A percentile compares a stretch with the other conserved stretches of the same genome.
These are phyloP conservation scores for Drosophila bunnanda DNA, from an alignment of 2,888 invertebrate species.

Conservation along the genomic window DNA sequence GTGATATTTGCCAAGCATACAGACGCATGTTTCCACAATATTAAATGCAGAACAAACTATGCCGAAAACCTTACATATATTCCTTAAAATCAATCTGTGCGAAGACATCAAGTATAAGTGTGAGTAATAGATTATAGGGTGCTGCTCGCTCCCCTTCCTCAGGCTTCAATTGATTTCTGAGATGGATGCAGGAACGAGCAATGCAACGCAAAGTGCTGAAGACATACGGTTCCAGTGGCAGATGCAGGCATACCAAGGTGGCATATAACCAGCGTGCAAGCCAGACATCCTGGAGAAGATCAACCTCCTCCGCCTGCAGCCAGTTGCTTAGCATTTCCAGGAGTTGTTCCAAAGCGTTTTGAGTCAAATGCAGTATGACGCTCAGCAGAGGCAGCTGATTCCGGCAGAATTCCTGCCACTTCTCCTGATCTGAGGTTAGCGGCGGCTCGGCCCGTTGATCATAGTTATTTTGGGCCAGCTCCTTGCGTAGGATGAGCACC, in stretches of 20 bases:
- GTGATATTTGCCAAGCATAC: slow-evolving; percentile 78
- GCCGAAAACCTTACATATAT: slow-evolving; percentile 68
- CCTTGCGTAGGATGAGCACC: slow-evolving; percentile 58
- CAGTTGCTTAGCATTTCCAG: slow-evolving; percentile 80
- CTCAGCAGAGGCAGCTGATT: slow-evolving; percentile 75
- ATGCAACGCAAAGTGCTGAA: slow-evolving; percentile 82
- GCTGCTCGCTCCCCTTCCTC: slow-evolving; percentile 73
- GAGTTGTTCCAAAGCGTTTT: slow-evolving; percentile 80
- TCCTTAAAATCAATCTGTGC: slow-evolving; percentile 82
- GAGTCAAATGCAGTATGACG: slow-evolving; percentile 79
- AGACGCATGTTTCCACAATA: slow-evolving; percentile 60
- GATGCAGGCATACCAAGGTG: slow-evolving; percentile 80
- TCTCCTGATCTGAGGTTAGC: slow-evolving; percentile 27
- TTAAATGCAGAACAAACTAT: slow-evolving; percentile 3
- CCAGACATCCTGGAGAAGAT: slow-evolving; percentile 78
- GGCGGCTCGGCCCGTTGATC: slow-evolving; percentile 53
- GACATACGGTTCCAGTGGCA: slow-evolving; percentile 83
- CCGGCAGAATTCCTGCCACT: slow-evolving; percentile 38
- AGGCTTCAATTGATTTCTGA: slow-evolving; percentile 73
- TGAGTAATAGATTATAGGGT: slow-evolving; percentile 83
- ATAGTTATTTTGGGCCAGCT: slow-evolving; percentile 52
- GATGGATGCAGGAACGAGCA: slow-evolving; percentile 79
- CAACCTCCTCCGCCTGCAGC: slow-evolving; percentile 63
- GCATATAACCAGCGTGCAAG: slow-evolving; percentile 83
- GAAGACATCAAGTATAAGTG: slow-evolving; percentile 83